Evolutionary conservation across 2,113 vertebrate species (phyloP).

Genomic region (Chamaetylas fuelleborni): DNA sequence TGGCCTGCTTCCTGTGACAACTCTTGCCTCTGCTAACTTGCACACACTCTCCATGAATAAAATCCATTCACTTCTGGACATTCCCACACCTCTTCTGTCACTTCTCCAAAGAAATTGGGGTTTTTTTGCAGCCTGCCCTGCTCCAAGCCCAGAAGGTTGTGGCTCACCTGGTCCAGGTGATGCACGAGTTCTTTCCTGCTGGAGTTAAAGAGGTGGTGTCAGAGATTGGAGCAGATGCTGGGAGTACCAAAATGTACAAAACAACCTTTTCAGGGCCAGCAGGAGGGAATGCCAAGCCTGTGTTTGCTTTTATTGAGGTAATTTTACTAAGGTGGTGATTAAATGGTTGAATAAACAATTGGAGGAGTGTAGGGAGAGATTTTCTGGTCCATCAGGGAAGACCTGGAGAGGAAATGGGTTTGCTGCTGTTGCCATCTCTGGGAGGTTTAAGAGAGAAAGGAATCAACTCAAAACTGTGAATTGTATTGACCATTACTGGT

Average conservation of each 20-base stretch:
- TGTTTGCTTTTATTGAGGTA: neutral
- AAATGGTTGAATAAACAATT: constrained; percentile 1
- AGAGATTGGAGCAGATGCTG: neutral
- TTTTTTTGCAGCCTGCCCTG: neutral
- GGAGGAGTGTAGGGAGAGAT: neutral
- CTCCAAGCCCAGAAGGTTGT: neutral
- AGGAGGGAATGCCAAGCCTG: neutral
- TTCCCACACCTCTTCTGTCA: neutral
- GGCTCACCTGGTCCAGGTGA: neutral
- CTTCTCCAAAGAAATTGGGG: neutral
- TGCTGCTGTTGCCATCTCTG: neutral
- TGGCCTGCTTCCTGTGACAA: neutral
- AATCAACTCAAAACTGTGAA: neutral
- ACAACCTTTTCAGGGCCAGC: neutral
- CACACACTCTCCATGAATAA: neutral
- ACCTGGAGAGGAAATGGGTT: neutral
- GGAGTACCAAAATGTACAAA: neutral
- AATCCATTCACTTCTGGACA: neutral
- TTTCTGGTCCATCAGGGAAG: neutral
- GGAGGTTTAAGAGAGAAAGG: neutral
- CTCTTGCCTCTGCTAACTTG: neutral
- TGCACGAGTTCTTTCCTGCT: neutral
- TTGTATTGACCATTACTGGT: neutral
- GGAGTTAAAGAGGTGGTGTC: neutral
- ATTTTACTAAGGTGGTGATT: neutral